phyloP scores from a whole-genome alignment of 2,113 vertebrate genomes.

The Cervus canadensis region DNA sequence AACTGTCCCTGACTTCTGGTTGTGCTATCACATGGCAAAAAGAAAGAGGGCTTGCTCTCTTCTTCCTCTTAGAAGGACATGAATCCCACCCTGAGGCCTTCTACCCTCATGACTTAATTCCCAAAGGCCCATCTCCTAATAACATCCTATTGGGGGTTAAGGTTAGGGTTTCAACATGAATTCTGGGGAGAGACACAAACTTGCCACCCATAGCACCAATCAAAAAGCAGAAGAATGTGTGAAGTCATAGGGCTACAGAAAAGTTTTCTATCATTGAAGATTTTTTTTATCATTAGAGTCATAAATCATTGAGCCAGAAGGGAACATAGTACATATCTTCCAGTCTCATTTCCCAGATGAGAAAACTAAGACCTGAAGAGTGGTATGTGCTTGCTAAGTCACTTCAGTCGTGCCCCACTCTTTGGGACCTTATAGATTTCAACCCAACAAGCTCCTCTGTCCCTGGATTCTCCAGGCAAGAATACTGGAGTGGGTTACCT shows the following conservation, averaged over 20 bases:
- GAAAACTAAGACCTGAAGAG: not conserved
- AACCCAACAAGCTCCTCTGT: not conserved
- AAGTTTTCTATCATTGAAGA: not conserved
- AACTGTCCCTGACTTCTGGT: not conserved
- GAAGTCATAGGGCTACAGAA: not conserved
- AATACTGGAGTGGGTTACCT: not conserved
- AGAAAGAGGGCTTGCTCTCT: not conserved
- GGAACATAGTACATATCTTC: not conserved
- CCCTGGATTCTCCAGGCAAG: not conserved
- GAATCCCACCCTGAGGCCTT: not conserved
- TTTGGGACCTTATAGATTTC: not conserved
- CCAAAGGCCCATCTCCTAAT: not conserved
- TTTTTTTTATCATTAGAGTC: not conserved
- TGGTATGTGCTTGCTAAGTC: not conserved
- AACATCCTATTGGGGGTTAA: not conserved
- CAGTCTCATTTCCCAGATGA: not conserved
- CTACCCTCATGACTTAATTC: not conserved
- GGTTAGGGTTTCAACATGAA: not conserved
- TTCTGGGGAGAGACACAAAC: not conserved
- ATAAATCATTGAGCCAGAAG: constrained; percentile 7
- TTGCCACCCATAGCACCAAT: not conserved
- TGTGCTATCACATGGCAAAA: not conserved
- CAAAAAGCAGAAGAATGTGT: not conserved
- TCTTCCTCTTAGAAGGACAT: not conserved
- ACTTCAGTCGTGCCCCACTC: not conserved